phyloP scores from a whole-genome alignment of 2,113 vertebrate genomes.

The Mirza zaza region DNA sequence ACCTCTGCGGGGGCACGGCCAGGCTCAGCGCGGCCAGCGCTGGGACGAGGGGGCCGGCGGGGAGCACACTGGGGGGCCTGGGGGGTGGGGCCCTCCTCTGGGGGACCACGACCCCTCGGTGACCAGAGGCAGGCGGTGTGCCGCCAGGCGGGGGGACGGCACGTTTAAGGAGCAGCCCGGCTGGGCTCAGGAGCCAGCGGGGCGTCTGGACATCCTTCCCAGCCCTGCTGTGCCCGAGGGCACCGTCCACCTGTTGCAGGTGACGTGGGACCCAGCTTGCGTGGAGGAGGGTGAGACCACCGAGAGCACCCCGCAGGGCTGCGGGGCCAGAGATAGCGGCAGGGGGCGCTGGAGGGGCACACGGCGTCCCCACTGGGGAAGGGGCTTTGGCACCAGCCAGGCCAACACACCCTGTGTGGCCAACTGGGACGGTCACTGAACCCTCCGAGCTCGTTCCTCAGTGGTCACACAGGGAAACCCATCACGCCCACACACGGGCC shows the following conservation, averaged over 20 bases:
- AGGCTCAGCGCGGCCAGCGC: background rate
- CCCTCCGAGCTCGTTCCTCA: background rate
- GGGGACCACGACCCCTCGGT: background rate
- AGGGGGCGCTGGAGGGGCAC: background rate
- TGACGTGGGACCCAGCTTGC: background rate
- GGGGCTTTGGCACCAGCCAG: background rate
- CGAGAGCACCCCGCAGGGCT: background rate
- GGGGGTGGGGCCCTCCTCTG: background rate
- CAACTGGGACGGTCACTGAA: background rate
- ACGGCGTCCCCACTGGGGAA: fast-evolving
- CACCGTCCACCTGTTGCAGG: background rate
- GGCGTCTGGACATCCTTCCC: background rate
- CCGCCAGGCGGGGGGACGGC: too few relatives aligned
- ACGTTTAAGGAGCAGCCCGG: background rate
- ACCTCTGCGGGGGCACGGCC: conserved; percentile 81
- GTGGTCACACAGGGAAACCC: background rate
- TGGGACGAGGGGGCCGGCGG: background rate
- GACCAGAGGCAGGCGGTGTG: background rate
- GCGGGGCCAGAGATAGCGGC: background rate
- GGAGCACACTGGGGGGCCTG: fast-evolving
- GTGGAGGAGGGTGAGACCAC: too few relatives aligned
- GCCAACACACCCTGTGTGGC: background rate
- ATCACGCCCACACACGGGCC: background rate
- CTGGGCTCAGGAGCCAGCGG: background rate
- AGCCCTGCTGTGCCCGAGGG: background rate